A percentile compares a stretch with the other conserved stretches of the same genome.
Conservation (phyloP, 2,797 vertebrate species). For the Numenius phaeopus region DNA sequence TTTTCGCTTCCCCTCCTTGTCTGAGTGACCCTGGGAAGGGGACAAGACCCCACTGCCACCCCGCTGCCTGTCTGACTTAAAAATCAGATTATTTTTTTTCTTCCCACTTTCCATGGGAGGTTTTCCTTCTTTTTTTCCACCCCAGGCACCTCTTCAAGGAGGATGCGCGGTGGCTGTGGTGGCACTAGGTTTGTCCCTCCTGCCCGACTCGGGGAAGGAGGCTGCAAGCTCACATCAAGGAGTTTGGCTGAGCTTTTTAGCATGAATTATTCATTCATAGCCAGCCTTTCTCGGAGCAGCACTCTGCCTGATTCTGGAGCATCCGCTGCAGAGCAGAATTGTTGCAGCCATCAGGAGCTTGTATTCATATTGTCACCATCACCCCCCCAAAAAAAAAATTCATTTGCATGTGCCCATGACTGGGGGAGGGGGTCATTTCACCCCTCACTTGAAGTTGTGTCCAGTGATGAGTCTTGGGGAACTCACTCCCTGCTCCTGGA, state of each 20-base stretch:
- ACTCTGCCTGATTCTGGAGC: neutral
- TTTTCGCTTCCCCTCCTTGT: neutral
- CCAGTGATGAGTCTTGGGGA: accelerated
- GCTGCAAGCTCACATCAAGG: neutral
- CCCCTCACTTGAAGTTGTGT: neutral
- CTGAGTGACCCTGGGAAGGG: neutral
- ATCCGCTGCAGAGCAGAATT: neutral
- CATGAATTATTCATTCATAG: neutral
- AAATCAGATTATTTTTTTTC: neutral
- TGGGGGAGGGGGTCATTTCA: neutral
- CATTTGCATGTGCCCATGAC: accelerated
- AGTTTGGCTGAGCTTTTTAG: neutral
- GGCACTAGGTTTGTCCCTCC: neutral
- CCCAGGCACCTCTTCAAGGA: neutral
- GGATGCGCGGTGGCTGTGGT: accelerated
- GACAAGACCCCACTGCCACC: neutral
- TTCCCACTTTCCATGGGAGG: neutral
- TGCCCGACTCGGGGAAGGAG: neutral
- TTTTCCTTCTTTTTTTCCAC: neutral
- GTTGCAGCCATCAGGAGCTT: neutral
- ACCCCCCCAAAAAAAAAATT: neutral
- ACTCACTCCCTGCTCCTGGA: neutral
- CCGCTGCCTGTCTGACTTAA: neutral
- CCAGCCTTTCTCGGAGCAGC: neutral
- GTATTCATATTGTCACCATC: neutral